Conservation (phyloP, 2,113 vertebrate species). For the Poeciliopsis turrubarensis region DNA sequence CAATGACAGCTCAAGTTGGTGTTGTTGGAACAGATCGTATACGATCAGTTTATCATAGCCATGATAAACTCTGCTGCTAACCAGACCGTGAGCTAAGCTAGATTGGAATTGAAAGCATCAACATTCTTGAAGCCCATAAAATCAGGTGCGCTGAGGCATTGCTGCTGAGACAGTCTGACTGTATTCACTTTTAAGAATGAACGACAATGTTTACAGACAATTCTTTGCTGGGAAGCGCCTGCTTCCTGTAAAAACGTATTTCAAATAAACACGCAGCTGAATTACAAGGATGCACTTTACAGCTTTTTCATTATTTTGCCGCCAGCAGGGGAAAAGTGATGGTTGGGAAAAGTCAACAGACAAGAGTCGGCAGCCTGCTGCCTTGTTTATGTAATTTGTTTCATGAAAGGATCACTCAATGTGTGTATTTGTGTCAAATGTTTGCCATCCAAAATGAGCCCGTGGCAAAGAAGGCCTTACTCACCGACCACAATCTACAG, state of each 20-base stretch:
- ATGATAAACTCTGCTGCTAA: conserved; percentile 48
- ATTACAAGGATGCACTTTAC: conserved; percentile 54
- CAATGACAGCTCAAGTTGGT: conserved; percentile 35
- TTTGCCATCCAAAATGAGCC: conserved; percentile 74
- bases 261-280: conserved; percentile 46
- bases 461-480: conserved; percentile 62
- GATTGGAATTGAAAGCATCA: conserved; percentile 10
- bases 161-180: conserved; percentile 1
- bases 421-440: conserved; percentile 73
- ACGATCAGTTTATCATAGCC: conserved; percentile 20
- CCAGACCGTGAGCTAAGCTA: conserved; percentile 60
- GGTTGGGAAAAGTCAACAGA: conserved; percentile 72
- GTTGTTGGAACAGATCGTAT: conserved; percentile 44
- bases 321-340: conserved; percentile 60
- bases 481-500: conserved; percentile 64
- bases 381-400: conserved; percentile 71
- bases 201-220: conserved; percentile 25
- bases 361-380: conserved; percentile 62
- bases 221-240: conserved; percentile 42
- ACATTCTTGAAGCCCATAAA: conserved; percentile 27
- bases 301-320: conserved; percentile 60
- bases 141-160: conserved; percentile 36
- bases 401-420: conserved; percentile 71
- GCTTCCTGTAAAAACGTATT: conserved; percentile 28
- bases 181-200: conserved; percentile 26